phyloP scores from a whole-genome alignment of 53 echinoderm and acorn worm species.

The Zoroaster sp. region DNA sequence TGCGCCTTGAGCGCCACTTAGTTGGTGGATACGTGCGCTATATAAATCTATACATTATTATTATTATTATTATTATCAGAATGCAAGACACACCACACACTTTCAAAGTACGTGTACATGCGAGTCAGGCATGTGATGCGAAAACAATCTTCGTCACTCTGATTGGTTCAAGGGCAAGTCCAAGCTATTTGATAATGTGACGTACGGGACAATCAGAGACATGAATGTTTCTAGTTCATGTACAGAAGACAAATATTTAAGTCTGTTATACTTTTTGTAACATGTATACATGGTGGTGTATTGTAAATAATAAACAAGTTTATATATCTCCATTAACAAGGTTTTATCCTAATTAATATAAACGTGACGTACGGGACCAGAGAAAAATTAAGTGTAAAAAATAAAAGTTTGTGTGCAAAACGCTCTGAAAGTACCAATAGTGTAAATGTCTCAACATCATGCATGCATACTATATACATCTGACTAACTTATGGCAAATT shows the following conservation, averaged over 20 bases:
- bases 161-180: no score
- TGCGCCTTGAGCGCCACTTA: no score
- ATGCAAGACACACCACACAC: no score
- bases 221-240: neutral
- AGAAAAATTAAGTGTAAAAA: neutral
- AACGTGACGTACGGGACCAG: neutral
- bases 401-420: neutral
- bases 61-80: no score
- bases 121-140: no score
- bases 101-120: no score
- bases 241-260: neutral
- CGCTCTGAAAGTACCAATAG: neutral
- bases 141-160: no score
- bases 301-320: neutral
- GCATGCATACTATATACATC: neutral
- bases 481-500: neutral
- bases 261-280: neutral
- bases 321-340: neutral
- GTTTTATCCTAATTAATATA: neutral
- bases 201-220: neutral
- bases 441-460: neutral
- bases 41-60: no score
- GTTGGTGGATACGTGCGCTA: no score
- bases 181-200: neutral
- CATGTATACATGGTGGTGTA: neutral